A percentile compares a stretch with the other conserved stretches of the same genome.
Evolutionary conservation across 2,888 invertebrate species (phyloP).

Genomic region (Cosmorhoe ocellata): DNA sequence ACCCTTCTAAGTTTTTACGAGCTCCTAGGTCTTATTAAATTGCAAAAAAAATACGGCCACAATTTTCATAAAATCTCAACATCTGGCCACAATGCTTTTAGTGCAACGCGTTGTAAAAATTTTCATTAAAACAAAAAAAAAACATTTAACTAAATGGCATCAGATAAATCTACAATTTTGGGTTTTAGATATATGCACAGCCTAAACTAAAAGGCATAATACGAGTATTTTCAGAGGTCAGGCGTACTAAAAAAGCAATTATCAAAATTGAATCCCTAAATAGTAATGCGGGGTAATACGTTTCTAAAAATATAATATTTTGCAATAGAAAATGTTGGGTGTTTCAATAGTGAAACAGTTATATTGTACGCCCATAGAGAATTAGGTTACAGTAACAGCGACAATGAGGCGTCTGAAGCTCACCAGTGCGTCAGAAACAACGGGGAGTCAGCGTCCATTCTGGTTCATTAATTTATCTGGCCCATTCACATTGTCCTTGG

Average conservation of each 20-base stretch:
- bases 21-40: too few relatives aligned
- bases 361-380: slow-evolving; percentile 2
- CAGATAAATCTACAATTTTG: too few relatives aligned
- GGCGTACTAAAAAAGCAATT: too few relatives aligned
- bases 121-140: not conserved
- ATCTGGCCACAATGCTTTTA: slow-evolving; percentile 15
- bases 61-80: slow-evolving; percentile 23
- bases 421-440: slow-evolving; percentile 16
- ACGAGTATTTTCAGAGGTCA: too few relatives aligned
- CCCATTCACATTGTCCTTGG: slow-evolving; percentile 17
- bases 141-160: too few relatives aligned
- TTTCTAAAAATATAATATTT: too few relatives aligned
- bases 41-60: slow-evolving; percentile 13
- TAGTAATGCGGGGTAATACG: too few relatives aligned
- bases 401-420: slow-evolving; percentile 23
- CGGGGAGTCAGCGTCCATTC: slow-evolving; percentile 23
- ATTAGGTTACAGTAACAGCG: slow-evolving; percentile 23
- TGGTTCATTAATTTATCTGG: slow-evolving; percentile 22
- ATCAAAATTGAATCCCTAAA: too few relatives aligned
- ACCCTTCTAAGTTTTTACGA: slow-evolving; percentile 1
- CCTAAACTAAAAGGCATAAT: too few relatives aligned
- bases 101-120: not conserved
- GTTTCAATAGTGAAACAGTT: not conserved
- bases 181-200: too few relatives aligned
- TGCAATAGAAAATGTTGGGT: too few relatives aligned